These are phyloP conservation scores for Dexiosoma caninum DNA, from an alignment of 2,888 invertebrate genomes.

Conservation along the genomic window DNA sequence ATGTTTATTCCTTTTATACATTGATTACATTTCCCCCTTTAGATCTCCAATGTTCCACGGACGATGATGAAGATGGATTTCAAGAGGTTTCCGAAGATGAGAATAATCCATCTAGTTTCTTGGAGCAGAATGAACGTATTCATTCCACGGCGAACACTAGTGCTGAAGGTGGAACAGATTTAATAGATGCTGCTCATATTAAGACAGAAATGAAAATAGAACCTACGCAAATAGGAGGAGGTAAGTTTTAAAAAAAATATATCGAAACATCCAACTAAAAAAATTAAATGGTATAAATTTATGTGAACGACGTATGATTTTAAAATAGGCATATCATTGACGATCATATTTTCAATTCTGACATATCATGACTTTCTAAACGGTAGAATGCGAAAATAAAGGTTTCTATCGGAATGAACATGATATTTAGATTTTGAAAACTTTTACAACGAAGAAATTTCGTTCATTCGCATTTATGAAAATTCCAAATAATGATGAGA, in stretches of 20 bases:
- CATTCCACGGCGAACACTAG: conserved; percentile 62
- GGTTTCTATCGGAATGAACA: too few species aligned
- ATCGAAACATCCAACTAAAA: too few species aligned
- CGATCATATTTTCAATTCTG: too few species aligned
- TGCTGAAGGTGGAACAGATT: conserved; percentile 64
- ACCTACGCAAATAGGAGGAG: conserved; percentile 69
- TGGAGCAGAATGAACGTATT: conserved; percentile 76
- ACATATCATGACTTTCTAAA: too few species aligned
- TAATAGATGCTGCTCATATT: conserved; percentile 72
- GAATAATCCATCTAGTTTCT: conserved; percentile 77
- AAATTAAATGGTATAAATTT: too few species aligned
- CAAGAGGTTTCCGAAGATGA: conserved; percentile 81
- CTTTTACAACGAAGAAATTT: too few species aligned
- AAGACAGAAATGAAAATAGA: conserved; percentile 73
- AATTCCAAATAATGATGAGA: too few species aligned
- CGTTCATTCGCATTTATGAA: too few species aligned
- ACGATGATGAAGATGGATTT: conserved; percentile 83
- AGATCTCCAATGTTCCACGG: conserved; percentile 86
- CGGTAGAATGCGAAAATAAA: too few species aligned
- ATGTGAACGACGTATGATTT: too few species aligned
- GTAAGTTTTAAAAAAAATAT: conserved; percentile 65
- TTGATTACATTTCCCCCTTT: conserved; percentile 1
- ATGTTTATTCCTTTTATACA: background rate
- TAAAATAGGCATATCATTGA: too few species aligned
- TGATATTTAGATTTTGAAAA: too few species aligned